These are phyloP conservation scores for Oscarella lobularis DNA, from an alignment of 37 sponge, comb jelly and placozoan genomes.

Conservation along the genomic window DNA sequence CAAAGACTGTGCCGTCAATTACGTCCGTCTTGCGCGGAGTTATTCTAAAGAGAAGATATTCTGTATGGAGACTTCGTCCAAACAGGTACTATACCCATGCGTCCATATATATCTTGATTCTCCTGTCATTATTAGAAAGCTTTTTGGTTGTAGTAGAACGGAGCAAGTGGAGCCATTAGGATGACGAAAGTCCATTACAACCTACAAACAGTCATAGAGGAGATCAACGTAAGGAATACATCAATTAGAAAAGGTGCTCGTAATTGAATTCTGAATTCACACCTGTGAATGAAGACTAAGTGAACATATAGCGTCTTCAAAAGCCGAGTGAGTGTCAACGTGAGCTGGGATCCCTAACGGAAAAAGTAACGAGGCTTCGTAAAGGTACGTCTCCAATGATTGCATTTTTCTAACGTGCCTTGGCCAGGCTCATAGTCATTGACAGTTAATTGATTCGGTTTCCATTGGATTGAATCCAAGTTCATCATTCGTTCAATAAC, in stretches of 20 bases:
- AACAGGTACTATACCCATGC: conserved; percentile 36
- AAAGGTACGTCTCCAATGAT: neutral
- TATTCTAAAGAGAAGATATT: conserved; percentile 20
- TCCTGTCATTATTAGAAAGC: conserved; percentile 60
- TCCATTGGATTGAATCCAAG: neutral
- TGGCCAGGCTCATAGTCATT: conserved; percentile 81
- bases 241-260: too few species aligned
- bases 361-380: neutral
- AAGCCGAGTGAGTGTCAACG: conserved; percentile 84
- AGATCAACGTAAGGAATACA: too few species aligned
- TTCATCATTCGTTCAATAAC: conserved; percentile 26
- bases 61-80: neutral
- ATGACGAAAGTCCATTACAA: conserved; percentile 74
- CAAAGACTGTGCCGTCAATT: conserved; percentile 9
- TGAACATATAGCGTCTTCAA: conserved; percentile 62
- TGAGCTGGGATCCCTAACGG: conserved; percentile 77
- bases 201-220: conserved; percentile 11
- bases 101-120: conserved; percentile 69
- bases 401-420: too few species aligned
- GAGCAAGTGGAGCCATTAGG: conserved; percentile 15
- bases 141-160: conserved; percentile 35
- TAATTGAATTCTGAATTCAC: neutral
- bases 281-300: conserved; percentile 75
- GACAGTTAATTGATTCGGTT: conserved; percentile 81
- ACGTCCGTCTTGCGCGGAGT: conserved; percentile 34